Base-by-base conservation (phyloP, 2,113 vertebrate species). In the Calidris pugnax region DNA sequence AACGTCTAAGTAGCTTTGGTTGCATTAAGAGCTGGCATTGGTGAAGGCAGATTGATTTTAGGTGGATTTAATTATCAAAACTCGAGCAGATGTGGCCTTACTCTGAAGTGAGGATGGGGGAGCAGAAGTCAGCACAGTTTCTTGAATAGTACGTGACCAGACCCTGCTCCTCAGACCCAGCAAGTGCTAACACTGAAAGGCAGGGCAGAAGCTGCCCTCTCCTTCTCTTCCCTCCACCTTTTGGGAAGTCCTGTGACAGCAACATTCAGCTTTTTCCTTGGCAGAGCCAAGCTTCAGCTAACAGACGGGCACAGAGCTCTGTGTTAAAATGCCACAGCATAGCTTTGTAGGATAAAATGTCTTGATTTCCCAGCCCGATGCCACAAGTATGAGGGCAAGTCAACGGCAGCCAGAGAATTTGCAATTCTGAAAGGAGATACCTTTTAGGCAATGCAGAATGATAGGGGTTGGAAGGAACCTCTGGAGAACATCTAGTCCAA, bases 391-490 rank as follows among this genome's bases (percentile, higher is more conserved):
- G 81, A 86, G 66, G 50, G 72, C 39, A 89, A 89, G 60, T 78
- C 85, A 41, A 41, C 35, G 64, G 71, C 73, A 78, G 81, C 20
- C 89, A 78, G 76, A 77, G 43, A 89, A 59, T 62, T 95, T 6
- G 3, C 55, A 77, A 28, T 89, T 85, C 55, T 85, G 89, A 82
- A 82, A 82, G 94, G 94, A 93, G 93, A 86, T 95, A 82, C 64
- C 71, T 85, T 93, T 47, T 74, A 91, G 64, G 66, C 64, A 81
- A 78, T 28, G 30, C 53, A 30, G 24, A 51, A 26, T 26, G 50
- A 51, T 14, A 30, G 53, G 28, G 28, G 28, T 55, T 55, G 53
- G 53, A 55, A 30, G 53, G 28, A 28, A 30, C 53, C 53, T 55
- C 16, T 18, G 53, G 53, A 55, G 53, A 55, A 30, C 53, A 55